Evolutionary conservation across 37 sponge, comb jelly and placozoan species (phyloP), one percentile per base, ranked within the genome.

Genomic region (Cliona cf. orientalis): DNA sequence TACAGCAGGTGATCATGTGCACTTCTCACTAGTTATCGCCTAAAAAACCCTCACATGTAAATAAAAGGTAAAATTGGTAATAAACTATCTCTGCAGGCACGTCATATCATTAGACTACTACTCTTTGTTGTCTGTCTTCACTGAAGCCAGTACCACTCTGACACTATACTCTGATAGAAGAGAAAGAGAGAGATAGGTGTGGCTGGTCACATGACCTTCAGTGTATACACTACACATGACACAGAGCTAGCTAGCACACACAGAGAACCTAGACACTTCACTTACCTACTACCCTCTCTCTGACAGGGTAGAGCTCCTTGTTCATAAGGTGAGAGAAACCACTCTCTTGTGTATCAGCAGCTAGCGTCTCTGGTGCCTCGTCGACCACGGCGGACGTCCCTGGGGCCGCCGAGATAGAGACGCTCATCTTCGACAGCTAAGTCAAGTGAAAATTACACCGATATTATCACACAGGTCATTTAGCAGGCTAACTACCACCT

Each of bases 241-340:
- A n/a, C n/a, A n/a, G n/a, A n/a, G n/a, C n/a, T n/a, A n/a, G n/a
- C n/a, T n/a, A n/a, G n/a, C n/a, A n/a, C n/a, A n/a, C n/a, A n/a
- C n/a, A n/a, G n/a, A n/a, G n/a, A n/a, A n/a, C n/a, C 28, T 36
- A 66, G 35, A 29, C 21, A 66, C 35, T 5, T 71, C 2, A 25
- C 83, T 62, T 34, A 84, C 85, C 85, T 28, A 69, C 59, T 2
- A 84, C 69, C 45, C 59, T 84, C 11, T 37, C 34, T 19, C 44
- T 84, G 44, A 32, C 69, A 3, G 76, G 76, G 49, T 84, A 84
- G 31, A 84, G 69, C 17, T 84, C 85, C 36, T 59, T 67, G 31
- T 84, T 75, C 11, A 23, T 38, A 5, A 84, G 58, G 0, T 61
- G 77, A 39, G 77, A 76, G 44, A 57, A 84, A 39, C 85, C 76